Evolutionary conservation across 2,113 vertebrate genomes (phyloP).

Genomic region (Ornithorhynchus anatinus): DNA sequence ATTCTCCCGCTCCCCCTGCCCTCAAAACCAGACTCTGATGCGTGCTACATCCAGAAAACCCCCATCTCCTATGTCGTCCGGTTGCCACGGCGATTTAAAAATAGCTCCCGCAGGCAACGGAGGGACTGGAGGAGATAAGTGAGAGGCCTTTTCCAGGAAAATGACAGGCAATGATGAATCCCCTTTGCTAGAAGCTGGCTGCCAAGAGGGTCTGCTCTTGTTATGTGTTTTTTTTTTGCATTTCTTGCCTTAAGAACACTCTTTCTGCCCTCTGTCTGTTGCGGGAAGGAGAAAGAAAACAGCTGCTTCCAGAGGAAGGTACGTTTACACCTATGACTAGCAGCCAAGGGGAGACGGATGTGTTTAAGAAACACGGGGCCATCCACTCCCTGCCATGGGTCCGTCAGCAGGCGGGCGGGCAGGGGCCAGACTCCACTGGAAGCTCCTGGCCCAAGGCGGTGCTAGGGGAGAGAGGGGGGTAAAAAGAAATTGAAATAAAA

Average conservation of each 20-base stretch:
- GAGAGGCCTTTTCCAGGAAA: conserved; percentile 22
- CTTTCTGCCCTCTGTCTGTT: not conserved
- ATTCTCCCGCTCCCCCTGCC: not conserved
- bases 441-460: not conserved
- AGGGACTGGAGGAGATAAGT: not conserved
- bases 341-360: not conserved
- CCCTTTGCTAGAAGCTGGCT: not conserved
- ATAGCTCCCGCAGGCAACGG: conserved; percentile 38
- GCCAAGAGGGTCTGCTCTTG: not conserved
- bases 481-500: not conserved
- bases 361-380: not conserved
- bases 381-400: too few relatives aligned
- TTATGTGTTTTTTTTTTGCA: not conserved
- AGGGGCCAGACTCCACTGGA: too few relatives aligned
- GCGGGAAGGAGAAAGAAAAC: not conserved
- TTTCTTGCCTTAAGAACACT: not conserved
- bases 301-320: not conserved
- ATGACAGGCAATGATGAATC: not conserved
- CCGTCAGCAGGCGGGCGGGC: too few relatives aligned
- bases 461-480: fast-evolving
- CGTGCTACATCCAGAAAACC: conserved; percentile 8
- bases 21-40: not conserved
- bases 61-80: conserved; percentile 13
- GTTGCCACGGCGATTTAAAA: conserved; percentile 59
- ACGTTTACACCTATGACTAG: not conserved